Evolutionary conservation across 2,113 vertebrate species (phyloP).

Genomic region (Henicopernis longicauda): DNA sequence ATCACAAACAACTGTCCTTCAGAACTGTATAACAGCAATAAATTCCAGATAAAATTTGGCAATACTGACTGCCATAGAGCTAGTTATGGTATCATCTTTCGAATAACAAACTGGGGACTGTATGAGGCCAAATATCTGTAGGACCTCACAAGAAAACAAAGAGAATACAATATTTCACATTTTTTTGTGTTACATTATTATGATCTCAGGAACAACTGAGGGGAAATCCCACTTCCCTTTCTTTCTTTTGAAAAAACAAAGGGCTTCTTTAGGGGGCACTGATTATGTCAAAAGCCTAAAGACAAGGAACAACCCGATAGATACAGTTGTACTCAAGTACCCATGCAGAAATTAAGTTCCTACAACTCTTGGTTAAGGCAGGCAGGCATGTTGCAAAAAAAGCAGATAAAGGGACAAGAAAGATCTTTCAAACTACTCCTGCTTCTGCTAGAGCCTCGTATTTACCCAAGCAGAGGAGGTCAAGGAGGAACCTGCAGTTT

Average conservation of each 20-base stretch:
- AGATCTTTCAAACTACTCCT: neutral
- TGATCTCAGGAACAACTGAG: neutral
- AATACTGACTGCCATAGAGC: neutral
- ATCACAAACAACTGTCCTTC: neutral
- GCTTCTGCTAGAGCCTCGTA: neutral
- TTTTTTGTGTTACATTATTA: neutral
- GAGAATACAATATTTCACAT: neutral
- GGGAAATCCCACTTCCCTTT: neutral
- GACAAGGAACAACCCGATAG: neutral
- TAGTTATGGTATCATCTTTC: neutral
- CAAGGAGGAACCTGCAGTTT: neutral
- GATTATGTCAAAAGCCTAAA: neutral
- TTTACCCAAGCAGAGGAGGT: neutral
- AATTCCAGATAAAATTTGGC: neutral
- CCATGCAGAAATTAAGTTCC: neutral
- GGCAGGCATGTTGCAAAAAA: neutral
- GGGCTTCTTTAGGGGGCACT: neutral
- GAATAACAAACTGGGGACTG: neutral
- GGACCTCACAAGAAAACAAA: neutral
- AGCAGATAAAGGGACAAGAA: neutral
- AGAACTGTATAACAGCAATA: rapidly evolving
- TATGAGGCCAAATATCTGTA: neutral
- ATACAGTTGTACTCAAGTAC: neutral
- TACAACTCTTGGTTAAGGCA: neutral
- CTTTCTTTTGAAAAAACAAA: neutral